Conservation (phyloP, 2,797 vertebrate genomes). For the Gila robusta region DNA sequence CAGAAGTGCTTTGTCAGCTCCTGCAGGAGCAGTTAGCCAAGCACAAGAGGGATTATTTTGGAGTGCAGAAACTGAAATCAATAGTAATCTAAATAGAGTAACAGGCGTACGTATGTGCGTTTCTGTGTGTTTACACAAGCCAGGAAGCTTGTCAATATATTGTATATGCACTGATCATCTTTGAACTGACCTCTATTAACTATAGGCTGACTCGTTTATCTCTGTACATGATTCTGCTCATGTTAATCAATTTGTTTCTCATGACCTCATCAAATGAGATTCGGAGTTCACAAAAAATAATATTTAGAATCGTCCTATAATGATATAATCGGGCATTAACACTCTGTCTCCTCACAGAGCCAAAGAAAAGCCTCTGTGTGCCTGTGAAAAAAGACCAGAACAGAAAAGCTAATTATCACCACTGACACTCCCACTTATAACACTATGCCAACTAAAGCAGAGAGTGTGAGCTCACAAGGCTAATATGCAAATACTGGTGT, state of each 20-base stretch:
- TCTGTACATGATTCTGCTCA: conserved; percentile 19
- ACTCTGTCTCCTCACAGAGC: background rate
- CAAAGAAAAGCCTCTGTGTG: conserved; percentile 30
- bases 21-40: conserved; percentile 55
- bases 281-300: conserved; percentile 11
- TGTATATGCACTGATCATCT: conserved; percentile 41
- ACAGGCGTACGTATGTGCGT: background rate
- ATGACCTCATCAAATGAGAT: conserved; percentile 21
- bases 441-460: conserved; percentile 11
- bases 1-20: conserved; percentile 61
- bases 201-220: background rate
- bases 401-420: conserved; percentile 59
- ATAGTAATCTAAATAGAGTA: conserved; percentile 62
- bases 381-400: conserved; percentile 44
- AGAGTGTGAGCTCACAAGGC: conserved; percentile 69
- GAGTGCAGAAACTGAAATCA: conserved; percentile 71
- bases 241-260: conserved; percentile 19
- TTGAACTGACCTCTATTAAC: conserved; percentile 29
- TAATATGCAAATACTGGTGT: conserved; percentile 77
- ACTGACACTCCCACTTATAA: conserved; percentile 44
- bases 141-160: conserved; percentile 37
- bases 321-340: conserved; percentile 27
- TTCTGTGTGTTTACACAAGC: conserved; percentile 39
- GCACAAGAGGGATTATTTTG: conserved; percentile 70
- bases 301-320: conserved; percentile 4